Base-by-base conservation (phyloP, 2,797 vertebrate genomes). In the Chelmon rostratus region DNA sequence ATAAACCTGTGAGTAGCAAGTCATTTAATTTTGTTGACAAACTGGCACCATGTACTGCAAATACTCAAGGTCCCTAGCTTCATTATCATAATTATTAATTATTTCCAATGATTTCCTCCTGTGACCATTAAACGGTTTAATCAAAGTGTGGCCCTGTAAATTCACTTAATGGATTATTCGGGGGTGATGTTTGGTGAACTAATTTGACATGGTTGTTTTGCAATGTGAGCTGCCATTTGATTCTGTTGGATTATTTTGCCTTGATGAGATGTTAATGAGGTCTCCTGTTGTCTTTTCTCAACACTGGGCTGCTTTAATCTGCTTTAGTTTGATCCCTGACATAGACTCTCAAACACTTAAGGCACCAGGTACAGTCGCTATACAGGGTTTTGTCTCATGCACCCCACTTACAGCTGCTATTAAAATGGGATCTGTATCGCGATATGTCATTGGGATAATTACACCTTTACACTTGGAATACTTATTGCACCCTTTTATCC, bases 201-300 rank as follows among this genome's bases (percentile, higher is more conserved):
- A 59, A 78, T 84, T 64, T 62, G 58, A 64, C 77, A 70, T 19
- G 31, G 23, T 19, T 73, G 57, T 78, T 78, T 69, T 68, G 16
- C 47, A 47, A 7, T 58, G 67, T 53, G 74, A 83, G 62, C 67
- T 65, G 46, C 54, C 47, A 63, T 80, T 84, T 68, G 65, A 76
- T 75, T 77, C 35, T 35, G 66, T 47, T 73, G 58, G 31, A 70
- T 85, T 75, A 81, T 79, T 70, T 68, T 69, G 49, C 59, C 33
- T 31, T 68, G 70, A 74, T 77, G 68, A 66, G 46, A 74, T 77
- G 80, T 56, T 86, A 84, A 89, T 85, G 63, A 83, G 46, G 35
- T 71, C n/a, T 75, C 47, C 18, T 78, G 53, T 69, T 79, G 66
- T 83, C 69, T 54, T 65, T 58, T 78, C n/a, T 74, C 21, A 44